Conservation (phyloP, 1,140 invertebrate species). For the Pomacea maculata region DNA sequence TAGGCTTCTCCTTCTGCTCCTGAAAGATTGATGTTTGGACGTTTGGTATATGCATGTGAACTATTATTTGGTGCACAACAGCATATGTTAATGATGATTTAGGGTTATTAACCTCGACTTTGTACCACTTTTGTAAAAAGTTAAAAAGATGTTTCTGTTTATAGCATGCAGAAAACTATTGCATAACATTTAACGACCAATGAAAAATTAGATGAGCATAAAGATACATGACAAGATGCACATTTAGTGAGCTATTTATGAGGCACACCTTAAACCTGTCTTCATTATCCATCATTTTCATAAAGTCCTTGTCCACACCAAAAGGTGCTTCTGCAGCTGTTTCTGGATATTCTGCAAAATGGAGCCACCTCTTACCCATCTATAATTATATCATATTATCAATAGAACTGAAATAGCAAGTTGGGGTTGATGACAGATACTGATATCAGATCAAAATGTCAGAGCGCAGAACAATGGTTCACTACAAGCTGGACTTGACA, state of each 20-base stretch:
- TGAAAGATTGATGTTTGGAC: constrained; percentile 14
- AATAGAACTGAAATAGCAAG: no score
- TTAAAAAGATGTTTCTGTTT: no score
- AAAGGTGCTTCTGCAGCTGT: constrained; percentile 60
- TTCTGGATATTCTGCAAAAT: constrained; percentile 57
- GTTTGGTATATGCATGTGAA: constrained; percentile 6
- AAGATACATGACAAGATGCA: constrained; percentile 8
- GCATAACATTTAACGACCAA: neutral
- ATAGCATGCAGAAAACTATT: no score
- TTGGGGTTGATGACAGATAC: no score
- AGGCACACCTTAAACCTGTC: constrained; percentile 56
- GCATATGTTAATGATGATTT: no score
- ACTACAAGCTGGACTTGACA: no score
- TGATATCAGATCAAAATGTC: no score
- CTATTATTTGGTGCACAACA: no score
- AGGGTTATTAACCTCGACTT: no score
- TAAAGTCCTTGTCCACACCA: constrained; percentile 57
- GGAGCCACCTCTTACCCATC: neutral
- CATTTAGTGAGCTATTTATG: no score
- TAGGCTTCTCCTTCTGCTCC: constrained; percentile 52
- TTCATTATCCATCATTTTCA: constrained; percentile 60
- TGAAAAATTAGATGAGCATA: constrained; percentile 18
- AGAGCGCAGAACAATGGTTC: no score
- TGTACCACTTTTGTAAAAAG: no score
- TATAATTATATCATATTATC: neutral